Evolutionary conservation across 2,888 invertebrate genomes (phyloP), one percentile per base, ranked within the genome.

Genomic region (Dicyrtoma fusca): DNA sequence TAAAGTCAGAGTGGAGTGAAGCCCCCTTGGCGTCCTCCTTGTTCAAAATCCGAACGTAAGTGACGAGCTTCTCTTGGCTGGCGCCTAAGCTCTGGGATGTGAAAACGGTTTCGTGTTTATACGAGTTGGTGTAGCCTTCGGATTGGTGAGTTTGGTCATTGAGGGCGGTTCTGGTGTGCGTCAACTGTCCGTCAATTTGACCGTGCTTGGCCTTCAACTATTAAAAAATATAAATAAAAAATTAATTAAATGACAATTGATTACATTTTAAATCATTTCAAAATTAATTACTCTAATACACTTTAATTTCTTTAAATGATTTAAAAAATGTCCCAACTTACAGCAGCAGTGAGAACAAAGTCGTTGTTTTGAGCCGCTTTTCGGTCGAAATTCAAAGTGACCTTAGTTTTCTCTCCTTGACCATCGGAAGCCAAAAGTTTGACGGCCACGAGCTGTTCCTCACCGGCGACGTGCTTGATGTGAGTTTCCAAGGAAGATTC

Each of bases 291-390:
- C n/a, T n/a, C n/a, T n/a, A n/a, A n/a, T n/a, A n/a, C n/a, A n/a
- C n/a, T n/a, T n/a, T n/a, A n/a, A n/a, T n/a, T n/a, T n/a, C n/a
- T n/a, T n/a, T n/a, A n/a, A n/a, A n/a, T n/a, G n/a, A n/a, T n/a
- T n/a, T n/a, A n/a, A n/a, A n/a, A n/a, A n/a, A n/a, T n/a, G n/a
- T n/a, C n/a, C n/a, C 5, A 23, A 25, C 42, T 42, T 44, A 71
- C 71, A 53, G n/a, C 1, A 10, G 44, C 44, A 42, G 42, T n/a
- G 21, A 71, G 63, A 13, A n/a, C 8, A 25, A 71, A 71, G 42
- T 71, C 71, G 45, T 71, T 71, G 23, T 71, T 71, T 13, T 63
- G 14, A 11, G 55, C 63, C n/a, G 71, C 71, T 23, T 71, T 63
- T 14, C 63, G 13, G 6, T 71, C 17, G 21, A 71, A 71, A n/a